Conservation (phyloP, 2,113 vertebrate genomes). For the Clarias gariepinus region DNA sequence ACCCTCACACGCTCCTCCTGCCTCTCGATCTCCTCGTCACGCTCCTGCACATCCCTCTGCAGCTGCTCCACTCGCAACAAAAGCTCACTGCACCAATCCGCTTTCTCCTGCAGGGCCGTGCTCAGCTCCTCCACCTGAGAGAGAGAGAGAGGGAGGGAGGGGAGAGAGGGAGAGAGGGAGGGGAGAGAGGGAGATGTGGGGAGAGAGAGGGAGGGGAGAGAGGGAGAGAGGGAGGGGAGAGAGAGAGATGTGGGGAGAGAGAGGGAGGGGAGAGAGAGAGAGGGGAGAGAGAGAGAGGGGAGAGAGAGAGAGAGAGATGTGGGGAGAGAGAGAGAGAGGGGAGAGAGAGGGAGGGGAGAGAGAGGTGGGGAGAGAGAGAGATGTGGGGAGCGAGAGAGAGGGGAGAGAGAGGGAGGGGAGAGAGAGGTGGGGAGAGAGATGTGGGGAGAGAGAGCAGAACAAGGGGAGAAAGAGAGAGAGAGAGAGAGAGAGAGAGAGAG, state of each 20-base stretch:
- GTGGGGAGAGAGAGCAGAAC: not conserved
- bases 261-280: not conserved
- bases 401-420: not conserved
- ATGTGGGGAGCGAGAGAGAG: too few relatives aligned
- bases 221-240: not conserved
- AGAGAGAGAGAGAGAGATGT: not conserved
- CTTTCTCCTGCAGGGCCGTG: constrained; percentile 90
- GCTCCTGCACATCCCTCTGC: constrained; percentile 85
- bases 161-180: not conserved
- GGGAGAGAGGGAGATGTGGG: not conserved
- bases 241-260: not conserved
- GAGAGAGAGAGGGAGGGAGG: not conserved
- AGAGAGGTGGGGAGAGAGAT: too few relatives aligned
- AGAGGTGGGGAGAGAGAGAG: not conserved
- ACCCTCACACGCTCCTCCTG: constrained; percentile 85
- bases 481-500: too few relatives aligned
- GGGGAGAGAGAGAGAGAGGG: not conserved
- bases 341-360: not conserved
- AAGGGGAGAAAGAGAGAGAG: too few relatives aligned
- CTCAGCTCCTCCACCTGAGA: constrained; percentile 87
- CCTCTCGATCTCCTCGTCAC: constrained; percentile 93
- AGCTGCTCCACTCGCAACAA: constrained; percentile 89
- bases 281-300: not conserved
- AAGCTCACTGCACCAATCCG: constrained; percentile 94
- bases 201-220: not conserved